Percentiles rank a stretch among this genome's conserved stretches.
phyloP scores from a whole-genome alignment of 2,113 vertebrate genomes.

The Perca schrenkii region DNA sequence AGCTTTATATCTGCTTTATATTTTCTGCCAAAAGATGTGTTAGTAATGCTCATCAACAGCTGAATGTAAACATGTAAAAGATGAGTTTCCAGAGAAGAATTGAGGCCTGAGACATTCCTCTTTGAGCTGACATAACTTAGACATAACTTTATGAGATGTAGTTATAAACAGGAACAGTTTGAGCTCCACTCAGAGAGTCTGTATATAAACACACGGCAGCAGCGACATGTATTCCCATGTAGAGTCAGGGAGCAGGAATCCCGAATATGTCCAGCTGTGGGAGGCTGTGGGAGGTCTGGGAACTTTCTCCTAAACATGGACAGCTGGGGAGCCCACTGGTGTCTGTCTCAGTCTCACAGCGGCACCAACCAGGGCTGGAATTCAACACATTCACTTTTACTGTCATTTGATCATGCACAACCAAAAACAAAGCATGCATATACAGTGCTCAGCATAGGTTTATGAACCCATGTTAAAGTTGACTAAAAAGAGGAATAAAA shows the following conservation, averaged over 20 bases:
- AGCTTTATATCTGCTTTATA: no score
- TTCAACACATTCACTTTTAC: no score
- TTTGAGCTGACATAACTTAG: neutral
- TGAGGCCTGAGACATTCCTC: neutral
- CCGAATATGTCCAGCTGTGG: slow-evolving; percentile 59
- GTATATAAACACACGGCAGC: slow-evolving; percentile 38
- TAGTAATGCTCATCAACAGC: no score
- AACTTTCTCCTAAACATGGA: slow-evolving; percentile 47
- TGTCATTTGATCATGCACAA: no score
- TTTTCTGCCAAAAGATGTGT: no score
- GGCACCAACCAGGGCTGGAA: no score
- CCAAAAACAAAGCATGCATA: no score
- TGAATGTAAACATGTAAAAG: no score
- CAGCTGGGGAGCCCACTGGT: slow-evolving; percentile 45
- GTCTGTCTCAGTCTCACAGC: neutral
- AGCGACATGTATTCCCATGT: slow-evolving; percentile 69
- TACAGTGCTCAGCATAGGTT: no score
- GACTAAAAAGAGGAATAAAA: no score
- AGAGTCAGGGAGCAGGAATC: slow-evolving; percentile 76
- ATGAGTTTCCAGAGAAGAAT: neutral
- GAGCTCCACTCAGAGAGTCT: slow-evolving; percentile 13
- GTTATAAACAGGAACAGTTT: neutral
- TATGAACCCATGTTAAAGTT: no score
- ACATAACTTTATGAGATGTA: neutral
- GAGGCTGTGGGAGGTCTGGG: slow-evolving; percentile 69